Conservation (phyloP, 2,113 vertebrate genomes). For the Oenanthe oenanthe region DNA sequence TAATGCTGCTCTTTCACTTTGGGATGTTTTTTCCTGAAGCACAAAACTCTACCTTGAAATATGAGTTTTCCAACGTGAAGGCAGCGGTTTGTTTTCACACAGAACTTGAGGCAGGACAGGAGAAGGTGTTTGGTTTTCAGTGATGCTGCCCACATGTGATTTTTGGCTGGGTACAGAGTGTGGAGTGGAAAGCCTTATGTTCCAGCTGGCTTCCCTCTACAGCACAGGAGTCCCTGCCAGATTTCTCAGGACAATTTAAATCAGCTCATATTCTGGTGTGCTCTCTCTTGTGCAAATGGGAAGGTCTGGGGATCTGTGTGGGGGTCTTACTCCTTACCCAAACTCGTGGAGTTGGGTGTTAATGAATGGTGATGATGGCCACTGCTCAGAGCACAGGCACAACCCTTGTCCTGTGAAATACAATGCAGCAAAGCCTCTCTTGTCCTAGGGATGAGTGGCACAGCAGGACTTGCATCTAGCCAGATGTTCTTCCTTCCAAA, state of each 20-base stretch:
- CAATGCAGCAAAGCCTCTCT: background rate
- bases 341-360: background rate
- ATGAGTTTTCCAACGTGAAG: slow-evolving; percentile 31
- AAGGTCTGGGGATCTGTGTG: background rate
- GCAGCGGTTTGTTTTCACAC: background rate
- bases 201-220: slow-evolving; percentile 37
- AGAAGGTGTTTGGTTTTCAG: slow-evolving; percentile 52
- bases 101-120: slow-evolving; percentile 12
- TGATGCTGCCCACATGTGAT: background rate
- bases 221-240: background rate
- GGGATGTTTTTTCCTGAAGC: slow-evolving; percentile 8
- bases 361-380: background rate
- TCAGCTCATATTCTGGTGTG: background rate
- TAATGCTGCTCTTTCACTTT: background rate
- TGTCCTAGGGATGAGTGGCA: background rate
- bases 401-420: background rate
- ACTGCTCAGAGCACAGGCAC: background rate
- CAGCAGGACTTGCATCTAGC: background rate
- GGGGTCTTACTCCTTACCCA: background rate
- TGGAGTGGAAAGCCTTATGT: background rate
- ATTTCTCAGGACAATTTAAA: slow-evolving; percentile 37
- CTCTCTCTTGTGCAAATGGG: background rate
- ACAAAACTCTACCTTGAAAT: slow-evolving; percentile 17
- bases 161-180: background rate
- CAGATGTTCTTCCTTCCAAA: background rate